Evolutionary conservation across 2,888 invertebrate species (phyloP).

Genomic region (Laspeyria flexula): DNA sequence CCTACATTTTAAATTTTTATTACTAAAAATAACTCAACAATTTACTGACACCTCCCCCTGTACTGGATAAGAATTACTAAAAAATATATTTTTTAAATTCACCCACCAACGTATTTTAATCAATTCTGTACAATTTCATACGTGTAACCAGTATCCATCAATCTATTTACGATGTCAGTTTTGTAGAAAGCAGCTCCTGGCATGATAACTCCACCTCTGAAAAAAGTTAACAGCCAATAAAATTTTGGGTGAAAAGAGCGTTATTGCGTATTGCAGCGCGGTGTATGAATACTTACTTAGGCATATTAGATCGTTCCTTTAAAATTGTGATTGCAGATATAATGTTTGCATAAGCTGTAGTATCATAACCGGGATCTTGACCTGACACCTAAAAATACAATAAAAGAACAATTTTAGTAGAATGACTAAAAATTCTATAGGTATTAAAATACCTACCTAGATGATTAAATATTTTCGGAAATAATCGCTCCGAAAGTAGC

Average conservation of each 20-base stretch:
- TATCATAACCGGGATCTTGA: slow-evolving; percentile 53
- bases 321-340: slow-evolving; percentile 55
- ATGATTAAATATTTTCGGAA: too few relatives aligned
- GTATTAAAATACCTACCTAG: background rate
- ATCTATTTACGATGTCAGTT: slow-evolving; percentile 50
- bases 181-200: slow-evolving; percentile 55
- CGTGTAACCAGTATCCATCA: slow-evolving; percentile 41
- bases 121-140: slow-evolving; percentile 33
- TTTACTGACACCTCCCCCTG: too few relatives aligned
- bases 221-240: slow-evolving; percentile 15
- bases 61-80: too few relatives aligned
- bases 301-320: slow-evolving; percentile 51
- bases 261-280: too few relatives aligned
- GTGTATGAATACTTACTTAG: slow-evolving; percentile 49
- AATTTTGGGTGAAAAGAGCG: too few relatives aligned
- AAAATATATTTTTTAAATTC: too few relatives aligned
- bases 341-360: slow-evolving; percentile 49
- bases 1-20: too few relatives aligned
- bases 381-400: slow-evolving; percentile 63
- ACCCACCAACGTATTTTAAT: too few relatives aligned
- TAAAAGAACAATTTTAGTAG: background rate
- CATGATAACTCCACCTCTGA: slow-evolving; percentile 58
- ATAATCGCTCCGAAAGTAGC: too few relatives aligned
- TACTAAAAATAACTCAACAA: too few relatives aligned
- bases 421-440: background rate